Conservation (phyloP, 2,888 invertebrate genomes). For the Carpatolechia fugitivella region DNA sequence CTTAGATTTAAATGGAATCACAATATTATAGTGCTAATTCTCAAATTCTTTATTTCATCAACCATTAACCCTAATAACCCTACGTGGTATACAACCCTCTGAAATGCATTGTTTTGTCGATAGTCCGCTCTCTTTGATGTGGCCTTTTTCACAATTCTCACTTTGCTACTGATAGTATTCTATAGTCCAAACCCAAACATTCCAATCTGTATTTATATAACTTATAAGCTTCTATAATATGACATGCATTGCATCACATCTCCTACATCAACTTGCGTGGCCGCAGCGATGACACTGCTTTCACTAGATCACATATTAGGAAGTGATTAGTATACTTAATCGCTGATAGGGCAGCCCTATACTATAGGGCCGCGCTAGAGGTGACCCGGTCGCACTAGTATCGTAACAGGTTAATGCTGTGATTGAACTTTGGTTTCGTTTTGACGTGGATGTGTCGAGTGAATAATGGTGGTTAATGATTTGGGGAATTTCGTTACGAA, state of each 20-base stretch:
- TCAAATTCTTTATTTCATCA: too few relatives aligned
- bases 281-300: constrained; percentile 32
- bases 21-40: too few relatives aligned
- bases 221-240: not conserved
- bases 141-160: too few relatives aligned
- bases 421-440: constrained; percentile 2
- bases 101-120: too few relatives aligned
- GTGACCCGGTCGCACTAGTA: not conserved
- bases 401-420: not conserved
- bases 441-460: not conserved
- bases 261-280: not conserved
- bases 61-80: too few relatives aligned
- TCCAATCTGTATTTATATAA: not conserved
- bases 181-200: too few relatives aligned
- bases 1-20: too few relatives aligned
- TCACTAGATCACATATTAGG: constrained; percentile 49
- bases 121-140: too few relatives aligned
- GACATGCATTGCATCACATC: constrained; percentile 1
- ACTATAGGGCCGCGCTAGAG: not conserved
- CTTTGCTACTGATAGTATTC: too few relatives aligned
- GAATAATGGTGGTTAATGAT: not conserved
- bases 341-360: not conserved
- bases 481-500: not conserved
- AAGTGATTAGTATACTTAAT: constrained; percentile 39
- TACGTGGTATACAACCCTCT: too few relatives aligned